phyloP scores from a whole-genome alignment of 2,888 invertebrate species.

The Rutpela maculata region DNA sequence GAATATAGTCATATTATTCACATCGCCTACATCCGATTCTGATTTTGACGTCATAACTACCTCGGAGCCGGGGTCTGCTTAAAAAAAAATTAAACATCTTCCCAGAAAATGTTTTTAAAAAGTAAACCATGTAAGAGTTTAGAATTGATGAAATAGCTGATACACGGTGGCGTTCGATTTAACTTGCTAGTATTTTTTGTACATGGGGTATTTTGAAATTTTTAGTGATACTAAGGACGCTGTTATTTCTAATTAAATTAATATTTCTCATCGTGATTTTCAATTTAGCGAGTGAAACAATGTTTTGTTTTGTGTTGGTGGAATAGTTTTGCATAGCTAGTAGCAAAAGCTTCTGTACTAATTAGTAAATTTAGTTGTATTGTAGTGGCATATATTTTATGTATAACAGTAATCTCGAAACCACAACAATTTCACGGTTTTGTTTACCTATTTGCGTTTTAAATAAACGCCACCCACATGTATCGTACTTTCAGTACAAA shows the following conservation, averaged over 20 bases:
- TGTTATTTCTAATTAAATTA: not conserved
- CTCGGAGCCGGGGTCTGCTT: too few species aligned
- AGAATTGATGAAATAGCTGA: too few species aligned
- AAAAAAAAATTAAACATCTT: too few species aligned
- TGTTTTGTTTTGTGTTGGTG: not conserved
- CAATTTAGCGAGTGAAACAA: not conserved
- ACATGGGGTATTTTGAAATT: too few species aligned
- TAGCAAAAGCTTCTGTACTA: not conserved
- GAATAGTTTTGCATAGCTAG: not conserved
- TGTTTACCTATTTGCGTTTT: not conserved
- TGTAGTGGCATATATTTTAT: not conserved
- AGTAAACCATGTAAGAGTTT: too few species aligned
- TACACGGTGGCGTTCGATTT: too few species aligned
- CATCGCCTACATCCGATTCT: too few species aligned
- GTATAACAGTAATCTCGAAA: not conserved
- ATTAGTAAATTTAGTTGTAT: not conserved
- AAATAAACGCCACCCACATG: not conserved
- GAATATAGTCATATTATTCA: too few species aligned
- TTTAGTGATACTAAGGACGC: too few species aligned
- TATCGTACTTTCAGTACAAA: not conserved
- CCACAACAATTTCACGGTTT: not conserved
- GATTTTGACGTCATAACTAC: too few species aligned
- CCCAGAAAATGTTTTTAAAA: too few species aligned
- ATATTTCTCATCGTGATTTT: not conserved
- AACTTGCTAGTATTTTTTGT: too few species aligned